phyloP scores from a whole-genome alignment of 1,140 invertebrate genomes.

The Leptonema lineaticorne region DNA sequence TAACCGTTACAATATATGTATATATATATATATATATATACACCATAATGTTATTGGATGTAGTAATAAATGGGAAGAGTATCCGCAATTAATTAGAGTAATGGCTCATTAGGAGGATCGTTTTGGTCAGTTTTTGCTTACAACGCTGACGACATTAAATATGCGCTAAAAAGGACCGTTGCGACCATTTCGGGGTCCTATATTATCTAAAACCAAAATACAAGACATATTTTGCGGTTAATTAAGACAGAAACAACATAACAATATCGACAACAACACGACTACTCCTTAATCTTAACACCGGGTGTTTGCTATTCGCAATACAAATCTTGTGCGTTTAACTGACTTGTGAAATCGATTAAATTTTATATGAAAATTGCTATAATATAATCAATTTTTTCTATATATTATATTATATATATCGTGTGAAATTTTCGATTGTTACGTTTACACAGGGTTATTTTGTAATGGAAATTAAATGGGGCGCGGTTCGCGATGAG shows the following conservation, averaged over 20 bases:
- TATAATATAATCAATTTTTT: too few relatives aligned
- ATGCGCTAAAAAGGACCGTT: not conserved
- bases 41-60: too few relatives aligned
- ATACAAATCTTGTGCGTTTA: too few relatives aligned
- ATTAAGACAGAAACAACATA: not conserved
- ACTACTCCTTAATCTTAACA: not conserved
- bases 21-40: not conserved
- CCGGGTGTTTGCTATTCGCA: not conserved
- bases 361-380: too few relatives aligned
- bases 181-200: not conserved
- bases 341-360: too few relatives aligned
- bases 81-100: constrained; percentile 12
- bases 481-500: not conserved
- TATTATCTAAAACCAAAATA: constrained; percentile 2
- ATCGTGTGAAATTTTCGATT: not conserved
- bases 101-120: constrained; percentile 10
- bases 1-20: not conserved
- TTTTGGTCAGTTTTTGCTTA: constrained; percentile 7
- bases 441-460: not conserved
- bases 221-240: not conserved
- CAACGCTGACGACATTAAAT: not conserved
- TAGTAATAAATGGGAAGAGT: not conserved
- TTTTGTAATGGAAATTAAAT: constrained; percentile 20
- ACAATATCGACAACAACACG: not conserved
- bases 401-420: too few relatives aligned